These are phyloP conservation scores for Phaedon cochleariae DNA, from an alignment of 2,888 invertebrate genomes.

Conservation along the genomic window DNA sequence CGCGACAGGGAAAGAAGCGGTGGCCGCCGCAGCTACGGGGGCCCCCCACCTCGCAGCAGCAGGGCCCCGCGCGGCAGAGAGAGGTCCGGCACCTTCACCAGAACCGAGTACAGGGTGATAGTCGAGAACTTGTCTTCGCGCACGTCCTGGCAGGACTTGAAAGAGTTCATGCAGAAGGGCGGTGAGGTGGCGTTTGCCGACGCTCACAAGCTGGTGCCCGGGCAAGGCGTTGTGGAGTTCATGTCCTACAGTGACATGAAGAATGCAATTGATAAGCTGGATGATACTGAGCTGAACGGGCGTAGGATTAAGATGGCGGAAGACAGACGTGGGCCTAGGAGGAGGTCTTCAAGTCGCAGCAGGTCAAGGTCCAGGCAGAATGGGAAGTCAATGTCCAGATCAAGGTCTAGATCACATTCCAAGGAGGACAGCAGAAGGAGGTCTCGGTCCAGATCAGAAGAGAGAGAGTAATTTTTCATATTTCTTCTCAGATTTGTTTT, in stretches of 20 bases:
- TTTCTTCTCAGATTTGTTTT: not conserved
- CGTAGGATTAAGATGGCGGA: constrained; percentile 88
- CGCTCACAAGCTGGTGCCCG: constrained; percentile 81
- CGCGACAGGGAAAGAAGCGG: constrained; percentile 61
- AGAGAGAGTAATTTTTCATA: constrained; percentile 22
- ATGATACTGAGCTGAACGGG: constrained; percentile 94
- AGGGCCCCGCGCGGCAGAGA: constrained; percentile 61
- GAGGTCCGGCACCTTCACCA: constrained; percentile 96
- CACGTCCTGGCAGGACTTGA: constrained; percentile 99
- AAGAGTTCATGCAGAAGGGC: constrained; percentile 97
- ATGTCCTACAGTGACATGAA: constrained; percentile 91
- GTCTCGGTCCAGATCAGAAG: constrained; percentile 36
- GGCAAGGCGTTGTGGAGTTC: constrained; percentile 83
- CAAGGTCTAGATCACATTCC: constrained; percentile 44
- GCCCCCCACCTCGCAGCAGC: constrained; percentile 65
- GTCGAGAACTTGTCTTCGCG: constrained; percentile 98
- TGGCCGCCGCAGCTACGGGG: constrained; percentile 32
- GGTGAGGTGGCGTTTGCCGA: constrained; percentile 98
- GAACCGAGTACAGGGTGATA: constrained; percentile 95
- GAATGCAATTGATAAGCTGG: constrained; percentile 92
- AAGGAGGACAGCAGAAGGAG: constrained; percentile 42
- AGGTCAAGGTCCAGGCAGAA: constrained; percentile 35
- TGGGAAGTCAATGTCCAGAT: constrained; percentile 30
- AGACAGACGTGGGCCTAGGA: constrained; percentile 69
- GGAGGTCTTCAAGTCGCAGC: constrained; percentile 38